Evolutionary conservation across 2,797 vertebrate species (phyloP).

Genomic region (Eremophila alpestris): DNA sequence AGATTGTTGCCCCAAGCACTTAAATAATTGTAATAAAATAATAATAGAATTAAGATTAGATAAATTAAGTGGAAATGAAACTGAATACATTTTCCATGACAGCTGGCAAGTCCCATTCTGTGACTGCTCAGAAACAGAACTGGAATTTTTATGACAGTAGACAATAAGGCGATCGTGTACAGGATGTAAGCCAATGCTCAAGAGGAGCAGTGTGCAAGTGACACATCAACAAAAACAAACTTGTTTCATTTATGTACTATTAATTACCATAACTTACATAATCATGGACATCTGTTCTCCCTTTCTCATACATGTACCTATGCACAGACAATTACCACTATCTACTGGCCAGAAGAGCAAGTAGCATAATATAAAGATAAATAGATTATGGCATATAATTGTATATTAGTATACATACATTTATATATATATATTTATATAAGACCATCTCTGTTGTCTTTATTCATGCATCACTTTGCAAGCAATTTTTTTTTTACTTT

Average conservation of each 20-base stretch:
- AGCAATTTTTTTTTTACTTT: background rate
- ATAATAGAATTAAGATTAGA: constrained; percentile 86
- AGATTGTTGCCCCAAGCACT: constrained; percentile 84
- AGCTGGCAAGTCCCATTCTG: constrained; percentile 85
- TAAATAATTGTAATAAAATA: constrained; percentile 88
- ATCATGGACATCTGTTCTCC: constrained; percentile 84
- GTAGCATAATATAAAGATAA: background rate
- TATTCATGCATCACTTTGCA: background rate
- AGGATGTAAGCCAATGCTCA: constrained; percentile 81
- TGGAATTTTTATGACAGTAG: constrained; percentile 82
- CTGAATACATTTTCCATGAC: constrained; percentile 85
- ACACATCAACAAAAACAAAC: constrained; percentile 89
- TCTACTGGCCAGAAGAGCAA: background rate
- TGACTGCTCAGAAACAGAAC: constrained; percentile 76
- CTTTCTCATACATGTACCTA: constrained; percentile 42
- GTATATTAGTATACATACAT: background rate
- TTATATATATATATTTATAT: background rate
- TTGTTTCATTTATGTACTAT: constrained; percentile 84
- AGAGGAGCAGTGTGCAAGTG: constrained; percentile 87
- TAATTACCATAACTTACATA: constrained; percentile 85
- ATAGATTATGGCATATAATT: background rate
- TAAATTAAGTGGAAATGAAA: constrained; percentile 90
- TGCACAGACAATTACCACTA: constrained; percentile 23
- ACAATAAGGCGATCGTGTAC: constrained; percentile 87
- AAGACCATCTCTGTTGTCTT: background rate